Conservation (phyloP, 2,797 vertebrate genomes). For the Pogonophryne albipinna region DNA sequence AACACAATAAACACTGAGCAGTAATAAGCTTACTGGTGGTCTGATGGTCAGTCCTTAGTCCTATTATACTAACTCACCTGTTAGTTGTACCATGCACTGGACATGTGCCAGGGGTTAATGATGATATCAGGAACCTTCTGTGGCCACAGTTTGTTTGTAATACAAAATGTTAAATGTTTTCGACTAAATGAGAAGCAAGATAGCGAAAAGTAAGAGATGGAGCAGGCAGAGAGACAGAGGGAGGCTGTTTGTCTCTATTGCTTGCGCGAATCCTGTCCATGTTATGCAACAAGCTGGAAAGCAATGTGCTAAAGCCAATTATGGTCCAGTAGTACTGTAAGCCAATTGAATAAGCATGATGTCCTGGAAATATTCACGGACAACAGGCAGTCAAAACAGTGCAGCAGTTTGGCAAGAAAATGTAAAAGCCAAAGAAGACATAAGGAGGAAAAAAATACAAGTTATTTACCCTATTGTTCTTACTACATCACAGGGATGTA, state of each 20-base stretch:
- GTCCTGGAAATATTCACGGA: not conserved
- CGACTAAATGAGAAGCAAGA: not conserved
- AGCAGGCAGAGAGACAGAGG: not conserved
- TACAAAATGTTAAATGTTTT: slow-evolving; percentile 1
- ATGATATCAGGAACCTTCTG: slow-evolving; percentile 18
- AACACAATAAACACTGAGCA: slow-evolving; percentile 32
- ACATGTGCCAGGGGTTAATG: slow-evolving; percentile 16
- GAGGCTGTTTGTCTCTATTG: slow-evolving; percentile 23
- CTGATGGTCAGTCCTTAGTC: slow-evolving; percentile 55
- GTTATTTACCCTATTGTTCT: not conserved
- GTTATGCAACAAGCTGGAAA: slow-evolving; percentile 34
- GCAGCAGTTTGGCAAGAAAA: not conserved
- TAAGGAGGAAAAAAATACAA: no score
- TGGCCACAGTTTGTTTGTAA: not conserved
- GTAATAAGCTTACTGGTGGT: slow-evolving; percentile 66
- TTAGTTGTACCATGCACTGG: not conserved
- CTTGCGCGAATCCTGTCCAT: slow-evolving; percentile 18
- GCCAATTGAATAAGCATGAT: not conserved
- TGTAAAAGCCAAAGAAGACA: not conserved
- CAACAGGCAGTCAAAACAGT: not conserved
- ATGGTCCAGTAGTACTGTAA: not conserved
- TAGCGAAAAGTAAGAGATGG: not conserved
- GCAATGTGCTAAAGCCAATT: not conserved
- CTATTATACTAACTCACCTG: slow-evolving; percentile 47
- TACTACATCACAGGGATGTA: not conserved